Conservation (phyloP, 2,113 vertebrate species). For the Triplophysa rosa region DNA sequence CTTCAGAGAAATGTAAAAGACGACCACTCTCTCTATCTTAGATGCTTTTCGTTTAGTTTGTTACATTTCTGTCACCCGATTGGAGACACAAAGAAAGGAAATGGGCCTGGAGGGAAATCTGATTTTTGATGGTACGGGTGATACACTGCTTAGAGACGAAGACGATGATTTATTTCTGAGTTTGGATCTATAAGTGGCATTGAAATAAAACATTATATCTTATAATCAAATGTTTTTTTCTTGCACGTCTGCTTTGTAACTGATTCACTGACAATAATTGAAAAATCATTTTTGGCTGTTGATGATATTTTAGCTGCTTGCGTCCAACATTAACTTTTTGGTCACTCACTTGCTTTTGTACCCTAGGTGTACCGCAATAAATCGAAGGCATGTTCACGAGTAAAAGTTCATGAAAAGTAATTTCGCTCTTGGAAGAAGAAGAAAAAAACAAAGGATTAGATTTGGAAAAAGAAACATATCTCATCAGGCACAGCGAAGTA, state of each 20-base stretch:
- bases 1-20: too few species aligned
- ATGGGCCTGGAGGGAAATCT: slow-evolving; percentile 6
- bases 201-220: background rate
- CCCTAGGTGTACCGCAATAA: background rate
- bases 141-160: slow-evolving; percentile 3
- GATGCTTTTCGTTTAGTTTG: too few species aligned
- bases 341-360: background rate
- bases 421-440: background rate
- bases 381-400: background rate
- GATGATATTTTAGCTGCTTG: background rate
- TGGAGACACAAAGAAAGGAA: too few species aligned
- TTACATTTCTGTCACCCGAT: too few species aligned
- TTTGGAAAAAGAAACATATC: slow-evolving; percentile 23
- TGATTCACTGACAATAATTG: background rate
- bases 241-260: background rate
- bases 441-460: slow-evolving; percentile 21
- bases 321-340: too few species aligned
- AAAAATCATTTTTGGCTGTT: background rate
- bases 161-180: background rate
- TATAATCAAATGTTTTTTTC: background rate
- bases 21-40: too few species aligned
- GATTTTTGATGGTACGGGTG: slow-evolving; percentile 10
- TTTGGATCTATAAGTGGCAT: too few species aligned
- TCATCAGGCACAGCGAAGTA: slow-evolving; percentile 36
- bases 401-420: slow-evolving; percentile 17